A percentile compares a stretch with the other conserved stretches of the same genome.
These are phyloP conservation scores for Pterobdella sp. DNA, from an alignment of 2,888 invertebrate genomes.

Conservation along the genomic window DNA sequence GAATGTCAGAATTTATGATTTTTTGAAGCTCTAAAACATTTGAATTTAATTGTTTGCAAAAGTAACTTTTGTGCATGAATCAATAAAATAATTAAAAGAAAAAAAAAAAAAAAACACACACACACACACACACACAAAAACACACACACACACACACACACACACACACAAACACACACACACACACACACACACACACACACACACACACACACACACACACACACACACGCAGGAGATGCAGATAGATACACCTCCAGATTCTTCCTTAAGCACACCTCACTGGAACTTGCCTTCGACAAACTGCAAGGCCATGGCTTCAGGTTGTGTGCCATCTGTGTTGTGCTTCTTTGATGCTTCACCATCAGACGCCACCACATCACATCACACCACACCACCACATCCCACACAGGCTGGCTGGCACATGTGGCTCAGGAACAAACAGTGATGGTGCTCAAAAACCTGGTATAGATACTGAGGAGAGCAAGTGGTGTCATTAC, in stretches of 20 bases:
- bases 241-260: not conserved
- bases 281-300: not conserved
- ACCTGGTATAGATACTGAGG: not conserved
- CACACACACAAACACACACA: constrained; percentile 18
- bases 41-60: no score
- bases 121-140: not conserved
- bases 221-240: not conserved
- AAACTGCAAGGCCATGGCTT: not conserved
- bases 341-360: no score
- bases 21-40: no score
- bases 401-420: not conserved
- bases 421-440: not conserved
- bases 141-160: constrained; percentile 1
- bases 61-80: no score
- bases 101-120: no score
- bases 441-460: not conserved
- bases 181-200: constrained; percentile 11
- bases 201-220: constrained; percentile 13
- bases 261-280: not conserved
- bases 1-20: no score
- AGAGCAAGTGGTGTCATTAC: not conserved
- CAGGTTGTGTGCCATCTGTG: no score
- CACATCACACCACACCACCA: no score
- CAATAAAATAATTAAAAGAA: no score
- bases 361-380: no score